phyloP scores from a whole-genome alignment of 2,888 invertebrate genomes.

The Uropetala carovei region DNA sequence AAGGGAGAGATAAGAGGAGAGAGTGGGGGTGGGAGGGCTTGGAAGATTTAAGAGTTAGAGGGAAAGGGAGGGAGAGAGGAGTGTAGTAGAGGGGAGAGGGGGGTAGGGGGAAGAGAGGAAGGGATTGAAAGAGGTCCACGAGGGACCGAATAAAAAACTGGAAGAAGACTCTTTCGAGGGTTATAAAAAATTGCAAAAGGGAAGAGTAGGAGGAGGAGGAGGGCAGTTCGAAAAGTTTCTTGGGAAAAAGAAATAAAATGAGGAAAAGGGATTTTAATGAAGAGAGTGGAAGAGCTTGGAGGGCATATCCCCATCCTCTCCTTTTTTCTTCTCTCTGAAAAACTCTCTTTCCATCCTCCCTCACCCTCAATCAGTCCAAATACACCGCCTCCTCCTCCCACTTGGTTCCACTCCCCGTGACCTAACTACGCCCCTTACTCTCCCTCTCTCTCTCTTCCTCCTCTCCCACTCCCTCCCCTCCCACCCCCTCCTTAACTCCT shows the following conservation, averaged over 20 bases:
- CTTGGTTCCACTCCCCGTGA: not conserved
- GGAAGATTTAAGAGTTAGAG: constrained; percentile 8
- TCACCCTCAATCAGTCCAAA: not conserved
- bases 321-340: not conserved
- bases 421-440: not conserved
- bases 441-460: not conserved
- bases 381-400: not conserved
- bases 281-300: constrained; percentile 32
- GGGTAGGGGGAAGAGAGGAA: not conserved
- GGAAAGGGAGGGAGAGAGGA: not conserved
- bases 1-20: not conserved
- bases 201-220: constrained; percentile 13
- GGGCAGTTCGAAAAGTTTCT: constrained; percentile 42
- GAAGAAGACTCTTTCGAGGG: not conserved
- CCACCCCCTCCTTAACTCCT: constrained; percentile 2
- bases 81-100: not conserved
- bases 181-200: constrained; percentile 11
- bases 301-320: not conserved
- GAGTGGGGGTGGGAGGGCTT: not conserved
- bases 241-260: constrained; percentile 43
- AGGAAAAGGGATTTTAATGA: constrained; percentile 59
- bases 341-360: not conserved
- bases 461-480: not conserved
- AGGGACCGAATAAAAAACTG: not conserved
- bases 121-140: not conserved